phyloP scores from a whole-genome alignment of 2,113 vertebrate genomes.

The Pygoscelis adeliae region DNA sequence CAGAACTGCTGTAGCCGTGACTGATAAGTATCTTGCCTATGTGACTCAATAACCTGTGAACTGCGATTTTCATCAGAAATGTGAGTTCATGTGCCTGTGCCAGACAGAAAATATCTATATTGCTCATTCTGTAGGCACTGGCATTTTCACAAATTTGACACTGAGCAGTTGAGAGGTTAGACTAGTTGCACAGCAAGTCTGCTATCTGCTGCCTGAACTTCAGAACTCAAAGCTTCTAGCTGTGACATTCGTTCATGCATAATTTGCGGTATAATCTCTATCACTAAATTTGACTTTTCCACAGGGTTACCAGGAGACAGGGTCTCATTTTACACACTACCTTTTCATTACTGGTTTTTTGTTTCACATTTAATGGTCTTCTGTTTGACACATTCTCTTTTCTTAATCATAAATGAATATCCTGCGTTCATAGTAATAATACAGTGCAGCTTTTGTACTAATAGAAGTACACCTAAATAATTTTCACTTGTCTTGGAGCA shows the following conservation, averaged over 20 bases:
- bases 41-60: not conserved
- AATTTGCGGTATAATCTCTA: not conserved
- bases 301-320: not conserved
- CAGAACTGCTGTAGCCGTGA: not conserved
- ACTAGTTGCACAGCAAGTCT: not conserved
- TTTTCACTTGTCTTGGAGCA: constrained; percentile 29
- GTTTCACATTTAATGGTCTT: not conserved
- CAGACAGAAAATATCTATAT: not conserved
- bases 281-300: not conserved
- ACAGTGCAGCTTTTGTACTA: not conserved
- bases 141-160: not conserved
- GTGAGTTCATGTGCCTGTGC: not conserved
- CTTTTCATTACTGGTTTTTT: not conserved
- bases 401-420: not conserved
- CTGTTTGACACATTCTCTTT: not conserved
- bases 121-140: not conserved
- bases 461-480: constrained; percentile 22
- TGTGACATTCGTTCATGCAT: not conserved
- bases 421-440: not conserved
- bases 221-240: not conserved
- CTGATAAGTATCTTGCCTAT: not conserved
- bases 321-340: not conserved
- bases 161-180: not conserved
- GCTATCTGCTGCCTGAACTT: not conserved
- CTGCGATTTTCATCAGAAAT: not conserved